These are phyloP conservation scores for Protonibea diacanthus DNA, from an alignment of 2,797 vertebrate genomes.

Conservation along the genomic window DNA sequence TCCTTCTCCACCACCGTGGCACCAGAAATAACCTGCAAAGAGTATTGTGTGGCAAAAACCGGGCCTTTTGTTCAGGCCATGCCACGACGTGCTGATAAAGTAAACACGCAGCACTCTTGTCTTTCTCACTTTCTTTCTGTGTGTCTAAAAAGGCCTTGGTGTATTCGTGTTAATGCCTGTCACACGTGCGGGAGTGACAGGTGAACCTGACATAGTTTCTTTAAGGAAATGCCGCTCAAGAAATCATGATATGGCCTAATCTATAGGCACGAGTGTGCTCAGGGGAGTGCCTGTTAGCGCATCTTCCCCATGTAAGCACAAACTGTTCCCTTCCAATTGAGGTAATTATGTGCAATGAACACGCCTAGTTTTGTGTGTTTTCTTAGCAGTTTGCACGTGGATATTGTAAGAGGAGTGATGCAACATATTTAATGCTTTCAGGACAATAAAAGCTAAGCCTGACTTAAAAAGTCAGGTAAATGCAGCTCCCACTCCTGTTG, in stretches of 20 bases:
- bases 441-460: constrained; percentile 2
- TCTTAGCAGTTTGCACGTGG: constrained; percentile 20
- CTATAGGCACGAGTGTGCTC: background rate
- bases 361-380: constrained; percentile 47
- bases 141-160: background rate
- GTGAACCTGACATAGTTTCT: constrained; percentile 19
- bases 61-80: constrained; percentile 61
- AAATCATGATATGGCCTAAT: constrained; percentile 1
- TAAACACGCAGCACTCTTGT: constrained; percentile 39
- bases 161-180: constrained; percentile 1
- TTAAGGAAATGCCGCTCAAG: background rate
- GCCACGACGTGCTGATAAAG: constrained; percentile 44
- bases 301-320: constrained; percentile 32
- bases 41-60: constrained; percentile 60
- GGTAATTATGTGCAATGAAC: constrained; percentile 33
- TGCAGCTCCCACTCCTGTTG: constrained; percentile 54
- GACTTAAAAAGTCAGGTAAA: constrained; percentile 31
- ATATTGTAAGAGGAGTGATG: constrained; percentile 1
- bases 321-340: constrained; percentile 32
- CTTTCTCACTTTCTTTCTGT: constrained; percentile 31
- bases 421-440: constrained; percentile 24
- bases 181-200: constrained; percentile 19
- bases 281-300: constrained; percentile 38
- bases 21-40: constrained; percentile 77
- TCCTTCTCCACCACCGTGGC: constrained; percentile 65